These are phyloP conservation scores for Acholoe squamosa DNA, from an alignment of 2,888 invertebrate species.

Conservation along the genomic window DNA sequence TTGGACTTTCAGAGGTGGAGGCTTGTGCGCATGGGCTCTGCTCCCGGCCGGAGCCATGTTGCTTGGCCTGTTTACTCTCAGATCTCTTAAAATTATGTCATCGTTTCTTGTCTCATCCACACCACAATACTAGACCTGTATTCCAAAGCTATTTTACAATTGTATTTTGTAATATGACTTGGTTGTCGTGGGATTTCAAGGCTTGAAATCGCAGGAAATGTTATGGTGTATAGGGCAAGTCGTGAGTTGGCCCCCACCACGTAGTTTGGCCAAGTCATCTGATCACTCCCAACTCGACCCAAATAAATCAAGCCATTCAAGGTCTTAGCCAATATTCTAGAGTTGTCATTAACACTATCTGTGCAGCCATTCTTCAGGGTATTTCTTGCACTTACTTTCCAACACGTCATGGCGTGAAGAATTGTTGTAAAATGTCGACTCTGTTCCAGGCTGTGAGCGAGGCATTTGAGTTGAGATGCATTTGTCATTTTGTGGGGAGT, in stretches of 20 bases:
- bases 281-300: slow-evolving; percentile 50
- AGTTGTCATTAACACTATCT: neutral
- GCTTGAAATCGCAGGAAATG: neutral
- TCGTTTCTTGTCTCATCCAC: neutral
- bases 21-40: slow-evolving; percentile 47
- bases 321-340: neutral
- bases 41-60: slow-evolving; percentile 60
- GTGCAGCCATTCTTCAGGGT: neutral
- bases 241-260: slow-evolving; percentile 40
- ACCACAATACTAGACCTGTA: neutral
- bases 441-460: no score
- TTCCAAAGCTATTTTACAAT: neutral
- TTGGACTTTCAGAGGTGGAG: slow-evolving; percentile 40
- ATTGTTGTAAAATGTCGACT: no score
- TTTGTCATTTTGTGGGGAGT: no score
- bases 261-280: slow-evolving; percentile 56
- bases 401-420: neutral
- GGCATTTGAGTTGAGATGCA: no score
- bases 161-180: neutral
- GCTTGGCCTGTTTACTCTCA: slow-evolving; percentile 51
- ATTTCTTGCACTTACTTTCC: neutral
- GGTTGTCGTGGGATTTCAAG: neutral
- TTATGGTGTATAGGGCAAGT: neutral
- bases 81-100: slow-evolving; percentile 37
- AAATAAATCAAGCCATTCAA: slow-evolving; percentile 58